phyloP scores from a whole-genome alignment of 2,888 invertebrate species.

The Sarcophaga caerulescens region DNA sequence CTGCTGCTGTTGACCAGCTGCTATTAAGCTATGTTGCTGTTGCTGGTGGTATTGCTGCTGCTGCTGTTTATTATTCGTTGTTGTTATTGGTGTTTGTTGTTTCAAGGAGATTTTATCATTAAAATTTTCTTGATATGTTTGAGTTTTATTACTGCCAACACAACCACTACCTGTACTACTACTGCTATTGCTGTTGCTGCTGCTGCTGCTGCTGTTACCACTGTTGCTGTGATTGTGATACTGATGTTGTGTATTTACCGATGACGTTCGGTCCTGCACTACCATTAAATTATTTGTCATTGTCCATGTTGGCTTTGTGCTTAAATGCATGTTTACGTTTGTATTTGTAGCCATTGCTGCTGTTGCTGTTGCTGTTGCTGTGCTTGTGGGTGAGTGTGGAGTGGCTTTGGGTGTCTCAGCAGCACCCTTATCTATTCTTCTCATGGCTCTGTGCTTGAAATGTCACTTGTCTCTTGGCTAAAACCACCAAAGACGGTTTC shows the following conservation, averaged over 20 bases:
- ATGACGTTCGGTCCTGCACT: conserved; percentile 59
- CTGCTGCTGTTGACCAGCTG: conserved; percentile 38
- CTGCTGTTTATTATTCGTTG: conserved; percentile 64
- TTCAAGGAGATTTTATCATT: conserved; percentile 65
- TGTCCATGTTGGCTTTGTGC: conserved; percentile 43
- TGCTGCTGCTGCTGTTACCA: conserved; percentile 45
- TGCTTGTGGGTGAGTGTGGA: not conserved
- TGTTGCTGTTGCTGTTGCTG: not conserved
- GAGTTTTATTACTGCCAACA: conserved; percentile 65
- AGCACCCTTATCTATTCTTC: conserved; percentile 55
- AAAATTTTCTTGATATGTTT: conserved; percentile 59
- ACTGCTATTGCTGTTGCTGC: conserved; percentile 63
- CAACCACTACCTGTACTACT: conserved; percentile 43
- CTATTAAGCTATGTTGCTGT: not conserved
- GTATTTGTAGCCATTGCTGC: not conserved
- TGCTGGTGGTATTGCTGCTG: conserved; percentile 43
- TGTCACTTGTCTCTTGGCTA: conserved; percentile 32
- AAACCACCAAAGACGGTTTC: conserved; percentile 24
- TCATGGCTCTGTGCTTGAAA: conserved; percentile 48
- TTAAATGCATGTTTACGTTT: not conserved
- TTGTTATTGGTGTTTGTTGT: conserved; percentile 42
- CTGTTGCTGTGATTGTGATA: conserved; percentile 38
- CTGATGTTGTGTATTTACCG: conserved; percentile 60
- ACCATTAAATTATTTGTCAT: conserved; percentile 49
- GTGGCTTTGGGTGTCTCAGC: conserved; percentile 51